Evolutionary conservation across 1,140 invertebrate species (phyloP), one percentile per base, ranked within the genome.

Genomic region (Eumaeus atala): DNA sequence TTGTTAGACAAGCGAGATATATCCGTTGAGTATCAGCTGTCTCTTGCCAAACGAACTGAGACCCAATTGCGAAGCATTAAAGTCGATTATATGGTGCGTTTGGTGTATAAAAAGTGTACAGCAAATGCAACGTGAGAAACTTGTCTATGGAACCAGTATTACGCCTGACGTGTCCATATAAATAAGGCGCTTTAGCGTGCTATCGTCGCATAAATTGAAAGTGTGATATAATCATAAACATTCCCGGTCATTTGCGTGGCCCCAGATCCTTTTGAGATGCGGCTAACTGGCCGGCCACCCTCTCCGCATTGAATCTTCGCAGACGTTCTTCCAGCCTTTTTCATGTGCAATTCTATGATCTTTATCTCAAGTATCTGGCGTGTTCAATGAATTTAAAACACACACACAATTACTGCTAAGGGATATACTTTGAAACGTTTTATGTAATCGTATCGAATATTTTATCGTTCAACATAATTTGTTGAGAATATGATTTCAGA

Each of bases 131-230:
- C 34, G 48, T 49, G 48, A 49, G 28, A 14, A 50, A 16, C n/a
- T 9, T 16, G 33, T 50, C 18, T 50, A 50, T 50, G 34, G 48
- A 50, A 36, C 48, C 28, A 16, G 28, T 36, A 50, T 50, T 50
- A 50, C 28, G 48, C 33, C 33, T n/a, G 40, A 44, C n/a, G n/a
- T 16, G 33, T 50, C 48, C 48, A 50, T 36, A 50, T 50, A 50
- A 50, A 36, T 50, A 33, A 28, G 33, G 7, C 28, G 34, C 48
- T 35, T 50, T 50, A 50, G 34, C 48, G 48, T 17, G 48, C 34
- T 8, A 28, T 2, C 34, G 48, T 50, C 48, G 48, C 48, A 28
- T 35, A 35, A 12, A 35, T 50, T 50, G 28, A 50, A 44, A 28
- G 48, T 28, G 12, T 50, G 48, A 50, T 35, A 50, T 35, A 33